Conservation (phyloP, 2,888 invertebrate genomes). For the Aspidiotus rigidus region DNA sequence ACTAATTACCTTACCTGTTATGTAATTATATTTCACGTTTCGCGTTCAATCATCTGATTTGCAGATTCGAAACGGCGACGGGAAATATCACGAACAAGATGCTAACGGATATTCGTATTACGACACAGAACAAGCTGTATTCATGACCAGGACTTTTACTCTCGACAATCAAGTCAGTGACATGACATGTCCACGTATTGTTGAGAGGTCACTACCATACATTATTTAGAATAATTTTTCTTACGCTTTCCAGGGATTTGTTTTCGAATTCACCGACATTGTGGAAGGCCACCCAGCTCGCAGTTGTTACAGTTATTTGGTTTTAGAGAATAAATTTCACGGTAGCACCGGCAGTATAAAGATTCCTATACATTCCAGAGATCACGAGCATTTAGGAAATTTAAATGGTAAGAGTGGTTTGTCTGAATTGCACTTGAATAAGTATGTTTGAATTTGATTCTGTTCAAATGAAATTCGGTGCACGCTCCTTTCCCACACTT, state of each 20-base stretch:
- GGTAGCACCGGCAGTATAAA: conserved; percentile 10
- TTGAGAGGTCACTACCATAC: not conserved
- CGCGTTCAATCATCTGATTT: not conserved
- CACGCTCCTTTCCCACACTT: too few relatives aligned
- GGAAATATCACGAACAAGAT: conserved; percentile 19
- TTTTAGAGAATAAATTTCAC: conserved; percentile 18
- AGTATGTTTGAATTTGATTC: too few relatives aligned
- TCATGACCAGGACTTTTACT: conserved; percentile 23
- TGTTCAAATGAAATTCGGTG: too few relatives aligned
- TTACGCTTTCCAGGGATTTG: conserved; percentile 14
- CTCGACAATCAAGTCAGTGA: conserved; percentile 22
- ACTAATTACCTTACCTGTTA: too few relatives aligned
- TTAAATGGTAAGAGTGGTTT: not conserved
- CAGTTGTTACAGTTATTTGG: conserved; percentile 6
- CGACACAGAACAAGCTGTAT: conserved; percentile 8
- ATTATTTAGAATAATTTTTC: too few relatives aligned
- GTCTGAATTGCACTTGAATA: too few relatives aligned
- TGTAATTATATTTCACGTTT: too few relatives aligned
- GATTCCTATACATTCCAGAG: conserved; percentile 16
- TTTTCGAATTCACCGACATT: conserved; percentile 15
- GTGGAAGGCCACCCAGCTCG: not conserved
- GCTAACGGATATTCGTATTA: conserved; percentile 22
- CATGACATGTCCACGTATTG: not conserved
- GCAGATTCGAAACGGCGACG: conserved; percentile 15
- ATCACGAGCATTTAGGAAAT: conserved; percentile 20